Evolutionary conservation across 2,888 invertebrate genomes (phyloP), one percentile per base, ranked within the genome.

Genomic region (Petrolisthes manimaculis): DNA sequence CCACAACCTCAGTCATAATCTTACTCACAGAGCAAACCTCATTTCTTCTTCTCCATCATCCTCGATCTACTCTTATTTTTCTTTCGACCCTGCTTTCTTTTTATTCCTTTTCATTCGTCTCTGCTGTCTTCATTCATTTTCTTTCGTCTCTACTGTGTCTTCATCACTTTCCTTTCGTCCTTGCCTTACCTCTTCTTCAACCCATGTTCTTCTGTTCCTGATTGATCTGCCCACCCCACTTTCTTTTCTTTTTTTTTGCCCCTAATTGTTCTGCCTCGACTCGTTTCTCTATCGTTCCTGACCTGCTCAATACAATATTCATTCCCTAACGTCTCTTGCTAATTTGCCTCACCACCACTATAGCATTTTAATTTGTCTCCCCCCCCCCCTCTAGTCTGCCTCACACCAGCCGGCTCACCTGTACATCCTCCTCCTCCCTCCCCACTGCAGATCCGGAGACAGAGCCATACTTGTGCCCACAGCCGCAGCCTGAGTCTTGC

Each of bases 401-500:
- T 61, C 9, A 61, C 61, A 61, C 18, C 12, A 12, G 12, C 61
- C 9, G 61, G 12, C 61, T 61, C 18, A 9, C 61, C 9, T 12
- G 12, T 61, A 61, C 61, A 61, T 12, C 18, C 61, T 61, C 61
- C 61, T 61, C 9, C 61, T 61, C 61, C 18, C 61, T 61, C 61
- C 8, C 80, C 14, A 12, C 37, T 51, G 54, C 86, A 86, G 86
- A 24, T 37, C 12, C 37, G 55, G 54, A 80, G 74, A 4, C 21
- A 56, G n/a, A 80, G 71, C 69, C 86, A 80, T 56, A 18, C 67
- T 6, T 80, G 86, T 51, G 80, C 80, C 55, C 86, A 86, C 71
- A 80, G 80, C 14, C 86, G 86, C 80, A 80, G 86, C 18, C 51
- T 86, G 80, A 86, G 14, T 80, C 80, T 86, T n/a, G 86, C 86